Percentiles rank a stretch among this genome's conserved stretches.
phyloP scores from a whole-genome alignment of 2,888 invertebrate species.

The Hoplodrina ambigua region DNA sequence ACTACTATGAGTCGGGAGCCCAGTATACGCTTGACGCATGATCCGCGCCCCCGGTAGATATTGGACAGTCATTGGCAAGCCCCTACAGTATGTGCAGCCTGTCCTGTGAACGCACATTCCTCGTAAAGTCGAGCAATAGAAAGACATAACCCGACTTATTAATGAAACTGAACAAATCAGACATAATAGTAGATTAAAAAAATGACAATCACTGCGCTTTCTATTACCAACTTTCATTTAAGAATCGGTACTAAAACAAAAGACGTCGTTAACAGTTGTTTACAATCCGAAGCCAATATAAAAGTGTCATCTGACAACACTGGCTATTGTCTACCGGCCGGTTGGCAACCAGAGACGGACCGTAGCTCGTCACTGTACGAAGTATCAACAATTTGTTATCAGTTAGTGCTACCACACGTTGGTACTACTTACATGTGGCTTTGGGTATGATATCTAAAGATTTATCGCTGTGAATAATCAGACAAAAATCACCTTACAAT shows the following conservation, averaged over 20 bases:
- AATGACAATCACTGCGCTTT: not conserved
- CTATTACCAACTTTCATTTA: not conserved
- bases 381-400: constrained; percentile 23
- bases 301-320: constrained; percentile 22
- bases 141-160: no score
- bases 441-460: constrained; percentile 1
- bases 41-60: no score
- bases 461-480: not conserved
- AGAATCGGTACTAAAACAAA: constrained; percentile 8
- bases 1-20: no score
- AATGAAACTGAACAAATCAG: no score
- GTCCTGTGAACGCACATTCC: no score
- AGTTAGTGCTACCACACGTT: not conserved
- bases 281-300: constrained; percentile 18
- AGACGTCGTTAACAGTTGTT: constrained; percentile 12
- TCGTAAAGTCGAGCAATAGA: no score
- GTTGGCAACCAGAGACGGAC: constrained; percentile 29
- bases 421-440: not conserved
- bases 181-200: no score
- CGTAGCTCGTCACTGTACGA: not conserved
- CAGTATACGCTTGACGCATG: no score
- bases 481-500: not conserved
- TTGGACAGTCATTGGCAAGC: no score
- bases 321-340: constrained; percentile 25
- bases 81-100: no score